A percentile compares a stretch with the other conserved stretches of the same genome.
phyloP scores from a whole-genome alignment of 2,797 vertebrate species.

The Alectoris magna region DNA sequence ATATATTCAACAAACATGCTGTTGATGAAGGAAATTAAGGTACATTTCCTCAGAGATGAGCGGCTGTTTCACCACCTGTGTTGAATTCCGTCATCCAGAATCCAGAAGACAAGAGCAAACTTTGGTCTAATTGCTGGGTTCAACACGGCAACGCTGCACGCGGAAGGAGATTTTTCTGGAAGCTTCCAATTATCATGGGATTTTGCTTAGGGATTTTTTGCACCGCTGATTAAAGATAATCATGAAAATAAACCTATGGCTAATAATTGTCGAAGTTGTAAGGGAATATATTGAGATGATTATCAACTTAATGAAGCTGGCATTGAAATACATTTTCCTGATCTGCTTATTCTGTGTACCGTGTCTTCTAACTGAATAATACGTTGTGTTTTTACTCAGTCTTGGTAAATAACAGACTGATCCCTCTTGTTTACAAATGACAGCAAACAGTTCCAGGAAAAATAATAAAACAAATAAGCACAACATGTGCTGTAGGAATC shows the following conservation, averaged over 20 bases:
- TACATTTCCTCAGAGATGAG: background rate
- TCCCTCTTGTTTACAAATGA: slow-evolving; percentile 66
- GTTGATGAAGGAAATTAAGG: background rate
- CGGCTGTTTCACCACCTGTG: background rate
- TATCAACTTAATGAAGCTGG: slow-evolving; percentile 69
- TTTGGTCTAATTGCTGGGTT: background rate
- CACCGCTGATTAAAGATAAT: slow-evolving; percentile 34
- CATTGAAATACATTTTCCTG: slow-evolving; percentile 62
- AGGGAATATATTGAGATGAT: slow-evolving; percentile 69
- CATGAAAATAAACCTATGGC: background rate
- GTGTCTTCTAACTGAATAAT: slow-evolving; percentile 56
- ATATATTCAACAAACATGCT: background rate
- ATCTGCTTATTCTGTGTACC: slow-evolving; percentile 50
- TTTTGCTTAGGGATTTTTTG: background rate
- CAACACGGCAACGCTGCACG: rapidly evolving
- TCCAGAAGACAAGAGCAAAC: background rate
- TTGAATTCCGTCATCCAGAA: background rate
- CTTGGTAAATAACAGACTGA: slow-evolving; percentile 66
- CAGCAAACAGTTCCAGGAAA: slow-evolving; percentile 65
- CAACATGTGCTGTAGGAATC: slow-evolving; percentile 25
- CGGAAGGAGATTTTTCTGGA: background rate
- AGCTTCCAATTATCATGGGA: slow-evolving; percentile 4
- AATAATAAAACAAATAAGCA: slow-evolving; percentile 52
- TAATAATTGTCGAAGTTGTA: slow-evolving; percentile 68
- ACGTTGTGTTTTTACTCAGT: slow-evolving; percentile 38